Conservation (phyloP, 2,888 invertebrate species). For the Dasypolia templi region DNA sequence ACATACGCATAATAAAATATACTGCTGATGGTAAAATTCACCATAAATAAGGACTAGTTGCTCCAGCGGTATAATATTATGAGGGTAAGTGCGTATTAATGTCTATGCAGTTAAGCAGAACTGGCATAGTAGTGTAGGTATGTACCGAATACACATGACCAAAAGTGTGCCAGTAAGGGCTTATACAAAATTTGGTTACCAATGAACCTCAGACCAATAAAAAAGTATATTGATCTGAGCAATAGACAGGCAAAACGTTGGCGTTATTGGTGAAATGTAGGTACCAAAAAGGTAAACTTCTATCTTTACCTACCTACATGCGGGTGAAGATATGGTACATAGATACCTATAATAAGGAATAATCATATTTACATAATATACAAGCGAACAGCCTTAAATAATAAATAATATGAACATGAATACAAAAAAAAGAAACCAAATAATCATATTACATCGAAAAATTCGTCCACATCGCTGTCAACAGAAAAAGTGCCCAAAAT, state of each 20-base stretch:
- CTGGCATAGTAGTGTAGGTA: neutral
- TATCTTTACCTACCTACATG: neutral
- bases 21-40: conserved; percentile 14
- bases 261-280: neutral
- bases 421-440: too few relatives aligned
- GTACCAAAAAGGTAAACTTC: neutral
- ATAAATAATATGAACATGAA: too few relatives aligned
- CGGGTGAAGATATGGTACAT: neutral
- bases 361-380: too few relatives aligned
- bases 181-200: neutral
- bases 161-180: neutral
- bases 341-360: neutral
- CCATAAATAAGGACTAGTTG: conserved; percentile 16
- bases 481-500: too few relatives aligned
- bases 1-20: conserved; percentile 30
- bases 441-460: too few relatives aligned
- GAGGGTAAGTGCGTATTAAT: neutral
- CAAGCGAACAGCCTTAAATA: too few relatives aligned
- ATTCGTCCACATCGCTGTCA: too few relatives aligned
- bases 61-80: neutral
- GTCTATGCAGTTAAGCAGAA: conserved; percentile 15
- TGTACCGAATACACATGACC: neutral
- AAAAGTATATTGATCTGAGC: too few relatives aligned
- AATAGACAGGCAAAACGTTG: neutral
- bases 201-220: too few relatives aligned